Conservation (phyloP, 2,113 vertebrate species). For the Silurus asotus region DNA sequence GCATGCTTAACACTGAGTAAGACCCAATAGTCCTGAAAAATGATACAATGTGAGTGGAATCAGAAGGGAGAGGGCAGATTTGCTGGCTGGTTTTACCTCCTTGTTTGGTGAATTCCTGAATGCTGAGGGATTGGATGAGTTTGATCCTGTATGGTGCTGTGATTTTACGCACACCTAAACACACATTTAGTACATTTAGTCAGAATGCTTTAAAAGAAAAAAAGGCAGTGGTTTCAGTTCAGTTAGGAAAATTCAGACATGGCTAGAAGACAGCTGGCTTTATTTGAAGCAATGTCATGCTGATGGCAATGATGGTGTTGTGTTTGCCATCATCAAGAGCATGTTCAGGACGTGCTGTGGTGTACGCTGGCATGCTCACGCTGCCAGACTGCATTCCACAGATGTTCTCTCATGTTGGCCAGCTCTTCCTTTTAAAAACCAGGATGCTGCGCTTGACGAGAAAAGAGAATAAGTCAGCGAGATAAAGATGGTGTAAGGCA, state of each 20-base stretch:
- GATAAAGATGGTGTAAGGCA: background rate
- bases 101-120: conserved; percentile 71
- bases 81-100: conserved; percentile 49
- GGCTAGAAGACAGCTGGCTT: background rate
- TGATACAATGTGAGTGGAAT: conserved; percentile 13
- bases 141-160: conserved; percentile 5
- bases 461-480: background rate
- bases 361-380: conserved; percentile 30
- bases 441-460: conserved; percentile 48
- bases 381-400: conserved; percentile 51
- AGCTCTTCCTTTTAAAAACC: conserved; percentile 8
- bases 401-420: conserved; percentile 56
- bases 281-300: background rate
- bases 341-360: background rate
- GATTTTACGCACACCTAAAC: conserved; percentile 53
- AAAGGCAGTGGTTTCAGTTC: background rate
- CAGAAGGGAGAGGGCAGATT: conserved; percentile 14
- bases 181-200: background rate
- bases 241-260: background rate
- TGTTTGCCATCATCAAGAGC: background rate
- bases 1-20: background rate
- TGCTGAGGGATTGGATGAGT: conserved; percentile 16
- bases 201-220: background rate
- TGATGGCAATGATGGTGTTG: background rate
- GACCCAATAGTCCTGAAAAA: conserved; percentile 8